Evolutionary conservation across 2,113 vertebrate species (phyloP).

Genomic region (Vireo altiloquus): DNA sequence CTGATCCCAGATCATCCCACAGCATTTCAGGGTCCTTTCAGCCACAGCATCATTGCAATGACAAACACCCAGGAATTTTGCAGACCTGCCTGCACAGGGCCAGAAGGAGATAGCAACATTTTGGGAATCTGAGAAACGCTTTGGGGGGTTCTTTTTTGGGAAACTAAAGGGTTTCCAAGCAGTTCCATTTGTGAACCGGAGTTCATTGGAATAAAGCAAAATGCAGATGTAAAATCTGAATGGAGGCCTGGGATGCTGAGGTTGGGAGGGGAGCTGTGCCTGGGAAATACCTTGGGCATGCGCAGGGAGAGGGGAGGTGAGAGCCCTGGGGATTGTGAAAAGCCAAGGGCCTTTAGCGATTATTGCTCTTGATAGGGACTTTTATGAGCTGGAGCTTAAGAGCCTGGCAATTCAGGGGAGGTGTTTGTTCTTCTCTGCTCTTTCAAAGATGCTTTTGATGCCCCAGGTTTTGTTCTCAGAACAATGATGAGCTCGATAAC

Average conservation of each 20-base stretch:
- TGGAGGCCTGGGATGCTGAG: background rate
- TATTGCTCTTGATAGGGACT: background rate
- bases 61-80: background rate
- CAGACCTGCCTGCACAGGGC: background rate
- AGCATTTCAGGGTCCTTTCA: fast-evolving
- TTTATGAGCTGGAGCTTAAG: background rate
- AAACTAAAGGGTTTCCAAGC: background rate
- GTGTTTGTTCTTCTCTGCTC: background rate
- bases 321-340: background rate
- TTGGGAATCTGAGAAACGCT: background rate
- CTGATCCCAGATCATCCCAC: background rate
- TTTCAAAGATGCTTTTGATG: background rate
- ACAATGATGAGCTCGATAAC: background rate
- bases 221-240: background rate
- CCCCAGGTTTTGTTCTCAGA: background rate
- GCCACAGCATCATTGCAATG: fast-evolving
- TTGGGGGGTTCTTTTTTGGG: background rate
- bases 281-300: background rate
- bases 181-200: background rate
- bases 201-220: background rate
- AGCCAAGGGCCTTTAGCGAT: background rate
- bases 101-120: background rate
- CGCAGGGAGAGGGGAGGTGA: background rate
- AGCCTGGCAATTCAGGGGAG: background rate
- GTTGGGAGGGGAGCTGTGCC: background rate